phyloP scores from a whole-genome alignment of 2,113 vertebrate species.

The Aix galericulata region DNA sequence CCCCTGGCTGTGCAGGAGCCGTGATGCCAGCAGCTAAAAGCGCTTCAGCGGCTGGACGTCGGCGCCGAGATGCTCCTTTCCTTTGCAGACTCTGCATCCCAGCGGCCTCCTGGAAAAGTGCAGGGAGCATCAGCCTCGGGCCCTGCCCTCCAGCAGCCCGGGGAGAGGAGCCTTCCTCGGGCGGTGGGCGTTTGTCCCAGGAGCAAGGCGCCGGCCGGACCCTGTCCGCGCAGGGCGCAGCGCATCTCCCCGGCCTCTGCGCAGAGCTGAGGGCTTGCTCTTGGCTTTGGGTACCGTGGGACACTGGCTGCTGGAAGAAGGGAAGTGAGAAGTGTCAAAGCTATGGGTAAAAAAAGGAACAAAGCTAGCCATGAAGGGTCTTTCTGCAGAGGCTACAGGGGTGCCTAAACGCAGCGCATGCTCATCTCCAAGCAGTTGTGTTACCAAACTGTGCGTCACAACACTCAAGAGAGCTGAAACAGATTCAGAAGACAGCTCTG shows the following conservation, averaged over 20 bases:
- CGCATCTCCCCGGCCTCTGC: not conserved
- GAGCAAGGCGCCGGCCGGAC: no score
- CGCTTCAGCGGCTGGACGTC: not conserved
- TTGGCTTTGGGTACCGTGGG: not conserved
- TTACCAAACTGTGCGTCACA: not conserved
- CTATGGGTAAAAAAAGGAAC: not conserved
- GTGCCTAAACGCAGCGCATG: not conserved
- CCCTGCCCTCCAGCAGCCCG: not conserved
- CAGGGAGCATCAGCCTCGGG: not conserved
- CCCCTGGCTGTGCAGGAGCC: not conserved
- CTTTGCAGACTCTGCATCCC: conserved; percentile 1
- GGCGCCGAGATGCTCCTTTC: not conserved
- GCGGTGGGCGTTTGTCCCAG: not conserved
- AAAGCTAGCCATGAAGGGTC: not conserved
- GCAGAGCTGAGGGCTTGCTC: not conserved
- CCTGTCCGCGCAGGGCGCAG: not conserved
- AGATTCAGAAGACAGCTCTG: not conserved
- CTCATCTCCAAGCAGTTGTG: not conserved
- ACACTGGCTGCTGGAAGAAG: not conserved
- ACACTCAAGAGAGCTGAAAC: not conserved
- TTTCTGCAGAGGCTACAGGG: not conserved
- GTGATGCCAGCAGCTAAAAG: not conserved
- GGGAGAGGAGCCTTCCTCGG: not conserved
- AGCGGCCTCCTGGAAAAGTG: not conserved
- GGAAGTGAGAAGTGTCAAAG: not conserved